phyloP scores from a whole-genome alignment of 2,888 invertebrate species.

The Dilophus febrilis region DNA sequence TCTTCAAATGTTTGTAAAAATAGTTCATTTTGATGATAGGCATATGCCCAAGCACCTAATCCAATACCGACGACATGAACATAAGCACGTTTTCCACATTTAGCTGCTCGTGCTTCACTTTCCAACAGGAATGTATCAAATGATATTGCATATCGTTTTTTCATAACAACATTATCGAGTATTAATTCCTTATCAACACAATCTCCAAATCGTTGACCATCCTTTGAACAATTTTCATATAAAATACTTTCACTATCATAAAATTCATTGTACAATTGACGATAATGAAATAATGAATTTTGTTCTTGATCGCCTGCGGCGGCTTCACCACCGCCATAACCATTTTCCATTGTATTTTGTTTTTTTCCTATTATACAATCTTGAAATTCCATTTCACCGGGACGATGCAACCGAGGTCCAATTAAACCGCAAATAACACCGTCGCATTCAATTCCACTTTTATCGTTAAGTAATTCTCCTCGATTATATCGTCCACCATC shows the following conservation, averaged over 20 bases:
- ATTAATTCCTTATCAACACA: slow-evolving; percentile 12
- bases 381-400: slow-evolving; percentile 34
- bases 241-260: slow-evolving; percentile 14
- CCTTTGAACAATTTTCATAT: slow-evolving; percentile 6
- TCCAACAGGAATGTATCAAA: slow-evolving; percentile 46
- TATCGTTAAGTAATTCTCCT: slow-evolving; percentile 25
- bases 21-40: slow-evolving; percentile 41
- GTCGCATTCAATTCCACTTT: slow-evolving; percentile 27
- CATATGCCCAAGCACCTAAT: slow-evolving; percentile 47
- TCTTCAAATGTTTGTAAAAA: slow-evolving; percentile 46
- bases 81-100: slow-evolving; percentile 35
- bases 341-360: slow-evolving; percentile 34
- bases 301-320: not conserved
- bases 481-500: slow-evolving; percentile 36
- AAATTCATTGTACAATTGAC: slow-evolving; percentile 19
- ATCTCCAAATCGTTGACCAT: slow-evolving; percentile 1
- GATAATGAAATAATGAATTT: slow-evolving; percentile 8
- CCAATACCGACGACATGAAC: slow-evolving; percentile 50
- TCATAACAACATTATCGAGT: slow-evolving; percentile 26
- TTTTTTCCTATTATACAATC: slow-evolving; percentile 33
- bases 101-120: slow-evolving; percentile 37
- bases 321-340: slow-evolving; percentile 25
- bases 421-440: slow-evolving; percentile 35
- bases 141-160: slow-evolving; percentile 33
- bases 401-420: slow-evolving; percentile 31